Evolutionary conservation across 2,888 invertebrate genomes (phyloP), one percentile per base, ranked within the genome.

Genomic region (Microctonus brassicae): DNA sequence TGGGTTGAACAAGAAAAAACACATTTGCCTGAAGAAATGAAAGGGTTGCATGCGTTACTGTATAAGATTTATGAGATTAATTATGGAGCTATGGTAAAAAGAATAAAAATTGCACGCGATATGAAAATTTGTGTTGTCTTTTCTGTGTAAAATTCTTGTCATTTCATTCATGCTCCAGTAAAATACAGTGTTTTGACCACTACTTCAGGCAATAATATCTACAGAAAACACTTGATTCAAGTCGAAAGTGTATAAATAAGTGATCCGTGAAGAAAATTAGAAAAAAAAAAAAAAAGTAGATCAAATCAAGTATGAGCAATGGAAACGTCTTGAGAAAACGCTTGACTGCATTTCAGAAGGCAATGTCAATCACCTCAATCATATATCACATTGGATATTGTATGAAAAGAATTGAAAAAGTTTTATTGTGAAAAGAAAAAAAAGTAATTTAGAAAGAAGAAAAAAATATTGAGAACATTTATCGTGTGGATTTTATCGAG

Each of bases 261-360:
- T 64, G 29, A 33, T 42, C 26, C 52, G 33, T 64, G 17, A 64
- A 22, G 67, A 33, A 52, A 47, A n/a, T 7, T 1, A 36, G 10
- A 36, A 36, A 36, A 36, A 47, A n/a, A 36, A 47, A n/a, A 29
- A 67, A 68, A 60, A 68, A 68, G 52, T 68, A 33, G 68, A 60
- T 68, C 68, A 29, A 67, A 22, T 22, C 20, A 22, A 47, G 36
- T 34, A 58, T 33, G 57, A 66, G 60, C 60, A 36, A 60, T 68
- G 60, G 47, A 60, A 60, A 60, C 42, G 22, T 58, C 47, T 58
- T 68, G 39, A 60, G 60, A 68, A 20, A 60, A 68, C 60, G 52
- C 60, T 68, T 60, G 58, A 60, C 60, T 68, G 29, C 47, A 60
- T 33, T 60, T 29, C 13, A 60, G 60, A 60, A 52, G 33, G 26